phyloP scores from a whole-genome alignment of 2,888 invertebrate species.

The Brachypalpus laphriformis region DNA sequence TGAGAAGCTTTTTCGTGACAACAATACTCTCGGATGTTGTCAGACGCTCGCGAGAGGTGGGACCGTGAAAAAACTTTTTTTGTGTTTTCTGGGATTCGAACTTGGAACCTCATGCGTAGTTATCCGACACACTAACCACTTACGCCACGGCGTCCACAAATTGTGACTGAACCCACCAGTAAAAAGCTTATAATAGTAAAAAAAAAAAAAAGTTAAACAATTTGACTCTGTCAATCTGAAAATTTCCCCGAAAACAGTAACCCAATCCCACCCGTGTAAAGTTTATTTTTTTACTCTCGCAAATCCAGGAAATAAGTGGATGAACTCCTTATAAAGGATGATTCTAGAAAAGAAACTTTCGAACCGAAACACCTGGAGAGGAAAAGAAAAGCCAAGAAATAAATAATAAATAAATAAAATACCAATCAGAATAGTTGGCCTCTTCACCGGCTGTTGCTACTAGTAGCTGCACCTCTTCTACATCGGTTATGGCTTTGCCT shows the following conservation, averaged over 20 bases:
- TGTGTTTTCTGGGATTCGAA: too few species aligned
- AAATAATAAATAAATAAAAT: constrained; percentile 66
- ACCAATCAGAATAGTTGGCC: constrained; percentile 63
- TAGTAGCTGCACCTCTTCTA: neutral
- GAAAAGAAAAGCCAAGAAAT: neutral
- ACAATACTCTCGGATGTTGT: too few species aligned
- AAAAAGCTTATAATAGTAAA: neutral
- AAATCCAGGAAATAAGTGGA: constrained; percentile 71
- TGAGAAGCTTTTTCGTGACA: too few species aligned
- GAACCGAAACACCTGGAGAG: neutral
- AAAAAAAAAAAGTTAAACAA: constrained; percentile 4
- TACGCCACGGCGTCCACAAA: too few species aligned
- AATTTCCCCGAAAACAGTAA: constrained; percentile 1
- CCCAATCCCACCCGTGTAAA: constrained; percentile 36
- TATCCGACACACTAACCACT: too few species aligned
- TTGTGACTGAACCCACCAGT: too few species aligned
- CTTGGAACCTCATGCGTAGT: too few species aligned
- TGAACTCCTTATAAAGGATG: constrained; percentile 67
- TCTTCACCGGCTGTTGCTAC: neutral
- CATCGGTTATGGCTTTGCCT: constrained; percentile 14
- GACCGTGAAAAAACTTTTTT: too few species aligned
- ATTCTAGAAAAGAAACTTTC: constrained; percentile 44
- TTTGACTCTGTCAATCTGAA: constrained; percentile 28
- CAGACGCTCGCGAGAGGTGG: too few species aligned
- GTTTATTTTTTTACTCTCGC: neutral